Evolutionary conservation across 2,113 vertebrate genomes (phyloP).

Genomic region (Acinonyx jubatus): DNA sequence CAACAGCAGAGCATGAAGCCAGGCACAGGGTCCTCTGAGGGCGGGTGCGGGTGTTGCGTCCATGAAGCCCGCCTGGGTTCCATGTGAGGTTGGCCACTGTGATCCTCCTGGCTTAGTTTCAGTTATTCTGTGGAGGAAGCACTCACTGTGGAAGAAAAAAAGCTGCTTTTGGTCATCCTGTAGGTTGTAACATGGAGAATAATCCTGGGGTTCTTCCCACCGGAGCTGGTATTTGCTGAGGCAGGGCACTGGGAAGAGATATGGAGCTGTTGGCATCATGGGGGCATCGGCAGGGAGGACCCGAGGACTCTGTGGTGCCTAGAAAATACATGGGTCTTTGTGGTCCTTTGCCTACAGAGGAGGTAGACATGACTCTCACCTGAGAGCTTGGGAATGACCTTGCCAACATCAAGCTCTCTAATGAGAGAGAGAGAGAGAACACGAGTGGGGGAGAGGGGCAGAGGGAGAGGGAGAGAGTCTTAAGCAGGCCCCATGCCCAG

Average conservation of each 20-base stretch:
- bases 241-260: not conserved
- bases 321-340: not conserved
- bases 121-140: not conserved
- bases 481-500: too few relatives aligned
- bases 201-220: not conserved
- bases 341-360: not conserved
- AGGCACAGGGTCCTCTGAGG: not conserved
- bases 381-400: not conserved
- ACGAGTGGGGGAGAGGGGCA: too few relatives aligned
- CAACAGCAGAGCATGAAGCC: not conserved
- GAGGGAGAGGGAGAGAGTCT: too few relatives aligned
- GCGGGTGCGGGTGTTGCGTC: accelerated
- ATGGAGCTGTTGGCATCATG: too few relatives aligned
- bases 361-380: not conserved
- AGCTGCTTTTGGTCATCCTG: not conserved
- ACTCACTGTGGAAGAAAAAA: not conserved
- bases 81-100: not conserved
- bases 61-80: not conserved
- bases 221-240: not conserved
- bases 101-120: not conserved
- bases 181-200: not conserved
- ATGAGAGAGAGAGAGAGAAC: too few relatives aligned
- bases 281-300: not conserved
- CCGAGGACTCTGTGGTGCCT: not conserved
- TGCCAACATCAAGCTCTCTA: not conserved